Conservation (phyloP, 2,888 invertebrate genomes). For the Himalopsyche anomala region DNA sequence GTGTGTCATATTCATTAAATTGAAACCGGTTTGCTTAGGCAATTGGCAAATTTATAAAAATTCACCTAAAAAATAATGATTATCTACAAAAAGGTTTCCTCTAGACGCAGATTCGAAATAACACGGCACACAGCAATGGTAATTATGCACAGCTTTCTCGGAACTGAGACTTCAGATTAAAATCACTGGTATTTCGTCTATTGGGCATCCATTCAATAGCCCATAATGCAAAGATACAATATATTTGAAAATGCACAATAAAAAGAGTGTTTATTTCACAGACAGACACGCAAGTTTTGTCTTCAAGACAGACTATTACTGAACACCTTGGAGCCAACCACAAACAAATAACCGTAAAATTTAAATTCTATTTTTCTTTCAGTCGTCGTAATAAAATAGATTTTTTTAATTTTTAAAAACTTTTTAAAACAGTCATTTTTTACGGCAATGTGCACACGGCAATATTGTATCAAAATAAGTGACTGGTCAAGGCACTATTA, state of each 20-base stretch:
- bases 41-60: slow-evolving; percentile 44
- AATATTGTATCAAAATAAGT: too few species aligned
- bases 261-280: slow-evolving; percentile 8
- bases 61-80: slow-evolving; percentile 18
- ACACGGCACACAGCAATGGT: slow-evolving; percentile 52
- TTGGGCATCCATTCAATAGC: slow-evolving; percentile 2
- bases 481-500: too few species aligned
- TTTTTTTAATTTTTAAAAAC: too few species aligned
- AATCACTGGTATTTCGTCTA: slow-evolving; percentile 45
- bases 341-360: not conserved
- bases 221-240: slow-evolving; percentile 46
- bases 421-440: too few species aligned
- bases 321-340: not conserved
- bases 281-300: slow-evolving; percentile 28
- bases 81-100: slow-evolving; percentile 44
- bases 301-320: slow-evolving; percentile 5
- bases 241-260: not conserved
- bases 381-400: too few species aligned
- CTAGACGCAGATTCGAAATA: slow-evolving; percentile 32
- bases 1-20: slow-evolving; percentile 54
- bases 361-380: too few species aligned
- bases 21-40: slow-evolving; percentile 51
- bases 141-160: slow-evolving; percentile 52
- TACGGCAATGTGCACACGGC: too few species aligned
- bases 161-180: slow-evolving; percentile 51